phyloP scores from a whole-genome alignment of 2,113 vertebrate genomes.

The Myrmophylax atrothorax region DNA sequence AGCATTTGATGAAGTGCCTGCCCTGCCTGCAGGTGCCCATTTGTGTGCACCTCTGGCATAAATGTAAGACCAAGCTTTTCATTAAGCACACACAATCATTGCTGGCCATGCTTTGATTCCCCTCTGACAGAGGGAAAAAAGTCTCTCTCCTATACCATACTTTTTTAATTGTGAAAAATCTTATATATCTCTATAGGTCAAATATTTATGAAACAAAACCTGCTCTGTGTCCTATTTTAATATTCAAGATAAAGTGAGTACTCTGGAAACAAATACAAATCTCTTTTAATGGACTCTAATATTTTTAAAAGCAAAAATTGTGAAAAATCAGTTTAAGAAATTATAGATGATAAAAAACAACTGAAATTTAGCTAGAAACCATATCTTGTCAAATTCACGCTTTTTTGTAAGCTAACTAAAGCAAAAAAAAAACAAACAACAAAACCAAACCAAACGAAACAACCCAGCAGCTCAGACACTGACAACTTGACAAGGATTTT shows the following conservation, averaged over 20 bases:
- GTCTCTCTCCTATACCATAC: neutral
- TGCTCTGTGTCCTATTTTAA: neutral
- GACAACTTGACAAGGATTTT: conserved; percentile 35
- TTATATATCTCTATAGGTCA: neutral
- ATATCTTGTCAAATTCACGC: neutral
- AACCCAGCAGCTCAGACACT: neutral
- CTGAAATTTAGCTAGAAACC: neutral
- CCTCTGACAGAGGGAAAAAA: neutral
- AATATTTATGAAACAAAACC: neutral
- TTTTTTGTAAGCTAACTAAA: conserved; percentile 22
- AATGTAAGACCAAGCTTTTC: neutral
- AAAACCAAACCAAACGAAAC: neutral
- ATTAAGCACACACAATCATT: neutral
- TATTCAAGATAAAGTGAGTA: neutral
- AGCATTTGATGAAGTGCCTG: neutral
- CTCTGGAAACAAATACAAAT: neutral
- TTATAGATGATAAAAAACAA: neutral
- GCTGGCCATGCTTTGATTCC: neutral
- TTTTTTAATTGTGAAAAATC: neutral
- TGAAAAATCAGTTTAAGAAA: neutral
- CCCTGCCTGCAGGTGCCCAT: neutral
- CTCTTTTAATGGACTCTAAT: neutral
- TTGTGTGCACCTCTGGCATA: neutral
- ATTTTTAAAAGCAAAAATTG: neutral
- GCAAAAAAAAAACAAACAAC: neutral